These are phyloP conservation scores for Mirounga angustirostris DNA, from an alignment of 2,113 vertebrate genomes.

Conservation along the genomic window DNA sequence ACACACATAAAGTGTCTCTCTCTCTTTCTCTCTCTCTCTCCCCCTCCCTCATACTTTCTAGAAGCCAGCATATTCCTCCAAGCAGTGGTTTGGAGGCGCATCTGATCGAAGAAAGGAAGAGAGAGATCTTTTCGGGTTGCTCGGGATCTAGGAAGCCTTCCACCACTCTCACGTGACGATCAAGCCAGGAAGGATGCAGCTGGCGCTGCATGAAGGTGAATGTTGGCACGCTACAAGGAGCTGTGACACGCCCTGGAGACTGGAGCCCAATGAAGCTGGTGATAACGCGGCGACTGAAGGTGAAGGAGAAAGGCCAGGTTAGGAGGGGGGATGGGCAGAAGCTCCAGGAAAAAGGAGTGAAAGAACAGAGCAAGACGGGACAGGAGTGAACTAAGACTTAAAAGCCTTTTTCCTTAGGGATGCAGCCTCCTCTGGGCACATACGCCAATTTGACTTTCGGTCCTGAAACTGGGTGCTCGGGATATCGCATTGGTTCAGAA, in stretches of 20 bases:
- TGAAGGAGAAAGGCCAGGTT: not conserved
- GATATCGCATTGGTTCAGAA: not conserved
- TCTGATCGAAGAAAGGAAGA: not conserved
- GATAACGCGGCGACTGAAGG: not conserved
- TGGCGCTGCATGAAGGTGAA: not conserved
- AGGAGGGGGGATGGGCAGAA: not conserved
- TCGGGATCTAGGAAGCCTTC: not conserved
- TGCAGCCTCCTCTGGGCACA: not conserved
- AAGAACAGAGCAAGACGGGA: not conserved
- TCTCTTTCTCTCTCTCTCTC: not conserved
- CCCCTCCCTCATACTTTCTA: not conserved
- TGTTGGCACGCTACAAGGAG: not conserved
- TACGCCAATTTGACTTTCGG: not conserved
- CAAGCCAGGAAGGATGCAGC: not conserved
- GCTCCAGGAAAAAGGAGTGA: not conserved
- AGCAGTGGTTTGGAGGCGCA: not conserved
- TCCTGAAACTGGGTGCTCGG: not conserved
- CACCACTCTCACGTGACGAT: not conserved
- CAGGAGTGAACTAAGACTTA: accelerated
- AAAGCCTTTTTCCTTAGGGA: not conserved
- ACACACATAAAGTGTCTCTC: not conserved
- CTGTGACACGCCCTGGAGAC: not conserved
- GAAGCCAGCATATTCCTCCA: not conserved
- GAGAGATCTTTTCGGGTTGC: not conserved
- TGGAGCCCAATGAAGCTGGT: not conserved